These are phyloP conservation scores for Epinephelus lanceolatus DNA, from an alignment of 2,113 vertebrate species.

Conservation along the genomic window DNA sequence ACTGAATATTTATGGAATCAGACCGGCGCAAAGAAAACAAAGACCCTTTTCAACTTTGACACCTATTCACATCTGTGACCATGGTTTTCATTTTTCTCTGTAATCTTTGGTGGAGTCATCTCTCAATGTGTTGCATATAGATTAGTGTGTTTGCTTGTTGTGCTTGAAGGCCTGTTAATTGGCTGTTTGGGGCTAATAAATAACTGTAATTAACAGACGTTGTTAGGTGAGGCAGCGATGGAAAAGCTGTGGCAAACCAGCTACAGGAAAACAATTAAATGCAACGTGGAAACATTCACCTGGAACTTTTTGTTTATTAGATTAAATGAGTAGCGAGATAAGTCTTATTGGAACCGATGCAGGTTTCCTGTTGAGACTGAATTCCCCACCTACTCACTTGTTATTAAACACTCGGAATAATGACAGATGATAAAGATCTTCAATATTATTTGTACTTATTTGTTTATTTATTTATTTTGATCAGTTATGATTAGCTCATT, in stretches of 20 bases:
- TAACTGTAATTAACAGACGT: slow-evolving; percentile 76
- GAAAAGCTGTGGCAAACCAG: slow-evolving; percentile 29
- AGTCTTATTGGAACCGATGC: not conserved
- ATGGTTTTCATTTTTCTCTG: slow-evolving; percentile 60
- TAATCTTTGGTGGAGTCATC: slow-evolving; percentile 67
- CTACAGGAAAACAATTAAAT: slow-evolving; percentile 26
- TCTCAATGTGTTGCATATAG: slow-evolving; percentile 65
- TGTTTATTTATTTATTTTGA: not conserved
- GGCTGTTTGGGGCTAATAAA: slow-evolving; percentile 74
- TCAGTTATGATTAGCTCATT: not conserved
- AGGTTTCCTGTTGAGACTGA: not conserved
- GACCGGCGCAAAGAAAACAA: slow-evolving; percentile 48
- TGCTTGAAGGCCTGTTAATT: slow-evolving; percentile 72
- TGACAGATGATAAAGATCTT: not conserved
- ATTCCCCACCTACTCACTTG: not conserved
- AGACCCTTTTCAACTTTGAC: slow-evolving; percentile 71
- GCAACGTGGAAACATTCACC: slow-evolving; percentile 24
- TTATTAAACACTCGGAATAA: not conserved
- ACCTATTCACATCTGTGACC: slow-evolving; percentile 47
- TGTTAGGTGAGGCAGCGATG: slow-evolving; percentile 47
- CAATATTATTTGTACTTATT: not conserved
- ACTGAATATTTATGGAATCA: slow-evolving; percentile 54
- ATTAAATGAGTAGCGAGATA: slow-evolving; percentile 16
- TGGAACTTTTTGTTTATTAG: slow-evolving; percentile 30
- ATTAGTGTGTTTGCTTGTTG: slow-evolving; percentile 73